phyloP scores from a whole-genome alignment of 2,113 vertebrate genomes.

The Laticauda colubrina region DNA sequence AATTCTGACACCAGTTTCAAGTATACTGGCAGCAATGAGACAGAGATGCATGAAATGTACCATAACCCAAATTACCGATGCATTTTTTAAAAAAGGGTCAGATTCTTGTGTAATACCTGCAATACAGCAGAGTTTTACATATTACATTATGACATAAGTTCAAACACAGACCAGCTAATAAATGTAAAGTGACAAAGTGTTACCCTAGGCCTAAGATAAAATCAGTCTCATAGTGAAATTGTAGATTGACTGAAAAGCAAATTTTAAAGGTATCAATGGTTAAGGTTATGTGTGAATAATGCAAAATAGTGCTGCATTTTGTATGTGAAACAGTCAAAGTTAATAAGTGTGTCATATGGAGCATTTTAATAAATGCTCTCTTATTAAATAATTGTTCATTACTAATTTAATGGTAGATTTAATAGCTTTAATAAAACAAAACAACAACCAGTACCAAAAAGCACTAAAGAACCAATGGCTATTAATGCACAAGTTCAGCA shows the following conservation, averaged over 20 bases:
- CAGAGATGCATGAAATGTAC: neutral
- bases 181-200: neutral
- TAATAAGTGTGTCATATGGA: neutral
- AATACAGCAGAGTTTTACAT: neutral
- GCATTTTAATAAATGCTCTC: neutral
- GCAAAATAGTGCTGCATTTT: constrained; percentile 10
- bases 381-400: constrained; percentile 55
- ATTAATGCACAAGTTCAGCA: constrained; percentile 29
- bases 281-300: neutral
- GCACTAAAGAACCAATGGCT: constrained; percentile 7
- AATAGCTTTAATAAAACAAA: constrained; percentile 51
- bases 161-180: neutral
- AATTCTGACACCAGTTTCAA: neutral
- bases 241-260: neutral
- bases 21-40: neutral
- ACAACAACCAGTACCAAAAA: constrained; percentile 21
- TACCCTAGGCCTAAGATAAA: neutral
- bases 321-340: constrained; percentile 3
- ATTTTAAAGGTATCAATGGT: neutral
- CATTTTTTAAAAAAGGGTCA: neutral
- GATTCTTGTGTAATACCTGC: neutral
- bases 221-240: neutral
- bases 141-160: neutral
- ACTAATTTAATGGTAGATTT: constrained; percentile 53
- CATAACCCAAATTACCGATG: neutral